Evolutionary conservation across 1,140 invertebrate species (phyloP), one percentile per base, ranked within the genome.

Genomic region (Tetragonula clypearis): DNA sequence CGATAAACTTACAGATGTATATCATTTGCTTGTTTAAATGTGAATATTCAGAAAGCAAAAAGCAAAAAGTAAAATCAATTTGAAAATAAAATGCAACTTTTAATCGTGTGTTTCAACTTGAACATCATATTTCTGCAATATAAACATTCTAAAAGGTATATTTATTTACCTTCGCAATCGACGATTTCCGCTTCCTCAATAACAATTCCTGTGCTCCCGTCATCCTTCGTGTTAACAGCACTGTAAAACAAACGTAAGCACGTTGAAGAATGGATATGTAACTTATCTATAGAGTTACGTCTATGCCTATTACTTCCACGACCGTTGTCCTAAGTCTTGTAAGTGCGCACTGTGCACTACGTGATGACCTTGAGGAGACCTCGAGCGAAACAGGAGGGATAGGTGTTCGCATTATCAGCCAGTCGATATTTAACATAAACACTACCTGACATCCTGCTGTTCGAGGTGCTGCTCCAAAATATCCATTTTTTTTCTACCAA

Each of bases 131-230:
- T 49, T 73, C n/a, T 30, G 12, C 21, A 11, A 53, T 19, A 73
- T 19, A 53, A 11, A 74, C 26, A 26, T 56, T 56, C 2, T 17
- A 12, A 19, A 60, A 62, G 19, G 62, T 14, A 30, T 49, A 5
- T 78, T 53, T 73, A 87, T 88, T 92, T 91, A 95, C 94, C 94
- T 89, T 95, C 94, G 76, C 94, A 95, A 81, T 95, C 94, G 78
- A 95, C 94, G n/a, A 95, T 93, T 86, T 95, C 94, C 14, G 94
- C 91, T 80, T 95, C 94, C 74, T 95, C 94, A 79, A 95, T 94
- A 84, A 95, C 94, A 82, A 95, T 94, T 35, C 93, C 92, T 12
- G 92, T 86, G 72, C 87, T 90, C 23, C 85, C 90, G 21, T 95
- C 94, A 53, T 93, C 92, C 82, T 94, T 95, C 30, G 90, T 71